Evolutionary conservation across 37 sponge, comb jelly and placozoan genomes (phyloP).

Genomic region (Beroe forskalii): DNA sequence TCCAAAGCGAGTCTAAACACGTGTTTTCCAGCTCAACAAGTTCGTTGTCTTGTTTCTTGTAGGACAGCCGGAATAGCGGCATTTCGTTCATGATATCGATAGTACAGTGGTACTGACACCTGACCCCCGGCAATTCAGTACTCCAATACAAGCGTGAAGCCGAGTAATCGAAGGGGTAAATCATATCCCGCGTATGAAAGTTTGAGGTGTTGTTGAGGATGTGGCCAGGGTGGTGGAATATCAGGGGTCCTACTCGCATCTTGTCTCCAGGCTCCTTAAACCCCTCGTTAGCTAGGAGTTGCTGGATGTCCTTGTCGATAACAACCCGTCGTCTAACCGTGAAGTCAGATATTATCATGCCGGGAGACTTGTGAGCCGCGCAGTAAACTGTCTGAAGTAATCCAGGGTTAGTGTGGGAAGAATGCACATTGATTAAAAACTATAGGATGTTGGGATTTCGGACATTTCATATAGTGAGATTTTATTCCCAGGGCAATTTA

Average conservation of each 20-base stretch:
- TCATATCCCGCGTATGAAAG: slow-evolving; percentile 4
- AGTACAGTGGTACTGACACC: slow-evolving; percentile 4
- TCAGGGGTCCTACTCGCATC: slow-evolving; percentile 11
- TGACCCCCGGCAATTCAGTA: neutral
- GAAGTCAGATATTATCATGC: neutral
- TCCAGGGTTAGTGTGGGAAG: no score
- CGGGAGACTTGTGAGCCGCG: neutral
- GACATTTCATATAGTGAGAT: no score
- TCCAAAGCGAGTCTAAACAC: neutral
- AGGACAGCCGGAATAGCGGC: neutral
- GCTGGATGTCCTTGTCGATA: slow-evolving; percentile 31
- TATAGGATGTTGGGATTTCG: no score
- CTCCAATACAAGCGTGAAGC: slow-evolving; percentile 45
- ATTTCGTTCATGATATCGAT: neutral
- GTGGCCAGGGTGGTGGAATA: slow-evolving; percentile 49
- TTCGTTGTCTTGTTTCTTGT: neutral
- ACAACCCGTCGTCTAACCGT: slow-evolving; percentile 2
- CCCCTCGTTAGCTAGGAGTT: slow-evolving; percentile 24
- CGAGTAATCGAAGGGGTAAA: slow-evolving; percentile 33
- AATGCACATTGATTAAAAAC: no score
- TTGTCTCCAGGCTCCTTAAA: slow-evolving; percentile 24
- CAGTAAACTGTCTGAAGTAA: slow-evolving; percentile 41
- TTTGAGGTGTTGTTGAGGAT: slow-evolving; percentile 46
- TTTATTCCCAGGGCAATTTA: no score
- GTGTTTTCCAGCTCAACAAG: neutral